Base-by-base conservation (phyloP, 2,888 invertebrate genomes). In the Drosophila incognita region DNA sequence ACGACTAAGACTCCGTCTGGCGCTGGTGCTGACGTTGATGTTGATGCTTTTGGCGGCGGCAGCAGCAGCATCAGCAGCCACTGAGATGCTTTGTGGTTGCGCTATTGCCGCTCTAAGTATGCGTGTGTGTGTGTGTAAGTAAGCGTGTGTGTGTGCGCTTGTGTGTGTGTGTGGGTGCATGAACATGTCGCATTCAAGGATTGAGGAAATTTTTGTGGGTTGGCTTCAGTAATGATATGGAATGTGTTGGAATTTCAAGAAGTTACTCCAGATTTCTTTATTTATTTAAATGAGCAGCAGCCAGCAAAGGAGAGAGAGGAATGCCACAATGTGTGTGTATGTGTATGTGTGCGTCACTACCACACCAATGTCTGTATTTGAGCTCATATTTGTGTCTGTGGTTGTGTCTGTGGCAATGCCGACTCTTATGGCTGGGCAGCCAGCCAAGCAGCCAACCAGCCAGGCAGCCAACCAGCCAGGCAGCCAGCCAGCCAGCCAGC, bases 171-270 rank as follows among this genome's bases (percentile, higher is more conserved):
- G 67, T 62, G 67, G 54, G 68, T 75, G 81, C 59, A 72, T 67
- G 59, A 51, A 69, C 64, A 73, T 74, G 78, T 79, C 89, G 78
- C 90, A 91, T 87, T 87, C 86, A 79, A 83, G 84, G 90, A 91
- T 90, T 90, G 90, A 91, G 87, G 76, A 86, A 81, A 91, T 91
- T 90, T 89, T 84, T 90, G 90, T 78, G 90, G 91, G 86, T 82
- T 90, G 79, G 79, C 89, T 89, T 78, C 79, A 77, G 87, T 89
- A 90, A 89, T 91, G 90, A 90, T 83, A 91, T 87, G 87, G 89
- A 91, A 89, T 89, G 89, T 89, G 89, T 90, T 87, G 89, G 91
- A 91, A 90, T 90, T 90, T 91, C 80, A 90, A 90, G 90, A 85
- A 89, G 83, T 91, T 90, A 85, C 87, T 85, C 65, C 83, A 90